Evolutionary conservation across 2,797 vertebrate genomes (phyloP).

Genomic region (Nothura maculosa): DNA sequence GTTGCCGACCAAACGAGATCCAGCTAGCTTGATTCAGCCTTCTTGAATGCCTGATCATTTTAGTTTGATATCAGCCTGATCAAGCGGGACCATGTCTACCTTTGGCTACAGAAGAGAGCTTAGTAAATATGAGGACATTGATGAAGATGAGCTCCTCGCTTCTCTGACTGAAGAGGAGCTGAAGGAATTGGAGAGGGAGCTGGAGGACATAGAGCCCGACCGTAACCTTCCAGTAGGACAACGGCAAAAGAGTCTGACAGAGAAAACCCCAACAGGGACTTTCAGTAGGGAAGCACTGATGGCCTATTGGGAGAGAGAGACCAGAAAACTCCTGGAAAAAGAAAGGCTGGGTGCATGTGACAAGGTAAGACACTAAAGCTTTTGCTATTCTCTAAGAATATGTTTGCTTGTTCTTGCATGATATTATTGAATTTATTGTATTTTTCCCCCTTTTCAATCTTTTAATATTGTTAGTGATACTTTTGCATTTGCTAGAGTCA

Average conservation of each 20-base stretch:
- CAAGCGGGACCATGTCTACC: conserved; percentile 88
- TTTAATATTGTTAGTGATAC: not conserved
- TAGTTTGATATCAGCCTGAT: conserved; percentile 62
- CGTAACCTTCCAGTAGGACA: conserved; percentile 91
- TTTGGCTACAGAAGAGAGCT: conserved; percentile 96
- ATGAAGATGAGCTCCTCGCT: conserved; percentile 95
- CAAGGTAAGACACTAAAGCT: conserved; percentile 74
- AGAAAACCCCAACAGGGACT: conserved; percentile 93
- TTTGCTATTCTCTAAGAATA: not conserved
- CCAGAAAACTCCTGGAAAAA: conserved; percentile 91
- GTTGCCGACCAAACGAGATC: conserved; percentile 75
- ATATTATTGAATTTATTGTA: not conserved
- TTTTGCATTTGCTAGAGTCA: rapidly evolving
- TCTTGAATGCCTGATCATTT: conserved; percentile 75
- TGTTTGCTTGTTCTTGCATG: not conserved
- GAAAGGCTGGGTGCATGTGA: conserved; percentile 84
- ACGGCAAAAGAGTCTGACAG: conserved; percentile 94
- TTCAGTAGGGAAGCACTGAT: conserved; percentile 94
- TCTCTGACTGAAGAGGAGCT: conserved; percentile 94
- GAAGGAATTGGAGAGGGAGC: conserved; percentile 93
- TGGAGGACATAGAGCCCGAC: conserved; percentile 93
- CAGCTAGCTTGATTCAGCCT: conserved; percentile 40
- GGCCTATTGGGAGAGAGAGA: conserved; percentile 97
- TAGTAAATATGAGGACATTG: conserved; percentile 96
- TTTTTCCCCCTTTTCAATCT: not conserved